These are phyloP conservation scores for Steinernema carpocapsae DNA, from an alignment of 2,888 invertebrate species.

Conservation along the genomic window DNA sequence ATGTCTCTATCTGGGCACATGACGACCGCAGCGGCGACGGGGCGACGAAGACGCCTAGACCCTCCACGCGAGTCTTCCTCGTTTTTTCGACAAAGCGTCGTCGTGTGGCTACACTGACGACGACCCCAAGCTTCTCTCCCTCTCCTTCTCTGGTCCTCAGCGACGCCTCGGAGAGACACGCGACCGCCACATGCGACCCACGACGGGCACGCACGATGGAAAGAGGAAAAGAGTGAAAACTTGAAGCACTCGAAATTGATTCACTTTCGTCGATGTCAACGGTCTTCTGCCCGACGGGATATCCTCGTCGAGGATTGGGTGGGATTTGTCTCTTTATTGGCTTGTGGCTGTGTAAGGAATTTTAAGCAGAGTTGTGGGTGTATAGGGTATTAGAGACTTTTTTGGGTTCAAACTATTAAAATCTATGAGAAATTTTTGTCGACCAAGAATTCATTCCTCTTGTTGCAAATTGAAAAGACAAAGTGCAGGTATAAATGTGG, in stretches of 20 bases:
- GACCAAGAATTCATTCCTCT: too few species aligned
- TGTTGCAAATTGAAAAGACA: too few species aligned
- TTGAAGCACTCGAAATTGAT: conserved; percentile 32
- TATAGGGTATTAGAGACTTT: too few species aligned
- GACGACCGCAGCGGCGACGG: too few species aligned
- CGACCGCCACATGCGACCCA: neutral
- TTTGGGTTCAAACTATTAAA: too few species aligned
- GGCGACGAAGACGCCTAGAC: neutral
- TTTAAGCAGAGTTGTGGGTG: too few species aligned
- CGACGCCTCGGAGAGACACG: neutral
- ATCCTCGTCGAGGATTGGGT: neutral
- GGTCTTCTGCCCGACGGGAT: conserved; percentile 1
- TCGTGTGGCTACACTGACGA: neutral
- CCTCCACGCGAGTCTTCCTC: conserved; percentile 26
- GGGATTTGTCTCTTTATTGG: neutral
- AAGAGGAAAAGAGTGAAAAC: too few species aligned
- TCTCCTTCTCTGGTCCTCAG: neutral
- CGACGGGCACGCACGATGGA: too few species aligned
- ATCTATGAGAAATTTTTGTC: too few species aligned
- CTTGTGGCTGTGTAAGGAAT: too few species aligned
- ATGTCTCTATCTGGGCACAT: conserved; percentile 26
- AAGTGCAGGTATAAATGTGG: too few species aligned
- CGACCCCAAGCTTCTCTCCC: neutral
- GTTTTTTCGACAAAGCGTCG: neutral
- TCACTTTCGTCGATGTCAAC: conserved; percentile 31